Conservation (phyloP, 2,888 invertebrate genomes). For the Zaprionus lineosus region DNA sequence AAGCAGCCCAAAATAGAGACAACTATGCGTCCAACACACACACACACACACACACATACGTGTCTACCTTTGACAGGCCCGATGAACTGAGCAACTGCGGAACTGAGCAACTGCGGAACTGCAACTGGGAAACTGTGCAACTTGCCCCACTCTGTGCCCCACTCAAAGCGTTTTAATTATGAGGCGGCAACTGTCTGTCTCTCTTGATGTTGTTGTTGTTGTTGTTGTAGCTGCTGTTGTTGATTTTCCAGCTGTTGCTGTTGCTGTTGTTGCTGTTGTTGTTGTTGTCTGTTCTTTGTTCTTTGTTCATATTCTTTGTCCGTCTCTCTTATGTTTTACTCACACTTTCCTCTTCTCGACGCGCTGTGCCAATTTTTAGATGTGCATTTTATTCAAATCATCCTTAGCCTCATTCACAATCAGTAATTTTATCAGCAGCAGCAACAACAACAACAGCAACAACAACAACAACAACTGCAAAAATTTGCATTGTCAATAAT, state of each 20-base stretch:
- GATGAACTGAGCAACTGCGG: background rate
- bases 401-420: slow-evolving; percentile 69
- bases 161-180: slow-evolving; percentile 68
- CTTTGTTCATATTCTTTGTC: slow-evolving; percentile 21
- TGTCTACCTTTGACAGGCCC: background rate
- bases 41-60: too few species aligned
- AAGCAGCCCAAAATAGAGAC: background rate
- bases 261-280: slow-evolving; percentile 36
- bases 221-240: slow-evolving; percentile 29
- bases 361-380: slow-evolving; percentile 55
- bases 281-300: slow-evolving; percentile 20
- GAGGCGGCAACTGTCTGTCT: slow-evolving; percentile 58
- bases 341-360: slow-evolving; percentile 4
- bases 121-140: slow-evolving; percentile 3
- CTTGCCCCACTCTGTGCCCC: slow-evolving; percentile 66
- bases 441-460: slow-evolving; percentile 8
- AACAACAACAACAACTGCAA: background rate
- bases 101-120: slow-evolving; percentile 3
- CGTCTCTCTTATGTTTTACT: background rate
- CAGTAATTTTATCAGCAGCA: slow-evolving; percentile 40
- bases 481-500: slow-evolving; percentile 55
- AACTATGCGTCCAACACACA: too few species aligned
- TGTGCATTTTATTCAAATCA: slow-evolving; percentile 75
- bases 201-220: slow-evolving; percentile 51
- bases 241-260: slow-evolving; percentile 24